These are phyloP conservation scores for Cantharis rustica DNA, from an alignment of 2,888 invertebrate species.

Conservation along the genomic window DNA sequence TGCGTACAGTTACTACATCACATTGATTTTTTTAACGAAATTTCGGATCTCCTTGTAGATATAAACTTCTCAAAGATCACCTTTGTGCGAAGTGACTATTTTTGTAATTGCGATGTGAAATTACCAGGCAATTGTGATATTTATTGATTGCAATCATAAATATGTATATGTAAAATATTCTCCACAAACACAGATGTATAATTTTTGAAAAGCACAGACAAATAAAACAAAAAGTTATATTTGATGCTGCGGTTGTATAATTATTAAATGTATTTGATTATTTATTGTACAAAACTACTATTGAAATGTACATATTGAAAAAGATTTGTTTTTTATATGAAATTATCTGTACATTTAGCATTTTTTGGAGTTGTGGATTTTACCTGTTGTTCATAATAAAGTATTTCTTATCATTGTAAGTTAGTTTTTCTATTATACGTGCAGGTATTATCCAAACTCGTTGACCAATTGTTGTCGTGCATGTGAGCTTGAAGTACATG, in stretches of 20 bases:
- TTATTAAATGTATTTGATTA: slow-evolving; percentile 34
- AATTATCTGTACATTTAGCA: slow-evolving; percentile 33
- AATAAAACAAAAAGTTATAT: slow-evolving; percentile 49
- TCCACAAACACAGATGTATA: slow-evolving; percentile 11
- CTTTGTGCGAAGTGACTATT: slow-evolving; percentile 32
- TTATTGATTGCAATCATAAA: slow-evolving; percentile 26
- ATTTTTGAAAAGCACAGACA: slow-evolving; percentile 30
- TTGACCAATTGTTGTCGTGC: slow-evolving; percentile 51
- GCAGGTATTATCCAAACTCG: slow-evolving; percentile 44
- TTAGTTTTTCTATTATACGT: slow-evolving; percentile 37
- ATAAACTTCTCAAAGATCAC: slow-evolving; percentile 28
- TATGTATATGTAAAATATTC: slow-evolving; percentile 23
- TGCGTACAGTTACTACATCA: background rate
- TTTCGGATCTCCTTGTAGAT: slow-evolving; percentile 30
- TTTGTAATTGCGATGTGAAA: slow-evolving; percentile 36
- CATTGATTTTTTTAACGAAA: slow-evolving; percentile 17
- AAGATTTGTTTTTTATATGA: slow-evolving; percentile 36
- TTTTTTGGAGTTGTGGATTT: slow-evolving; percentile 39
- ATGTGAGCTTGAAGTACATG: slow-evolving; percentile 48
- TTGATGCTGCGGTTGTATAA: slow-evolving; percentile 52
- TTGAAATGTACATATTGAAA: slow-evolving; percentile 34
- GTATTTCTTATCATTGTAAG: background rate
- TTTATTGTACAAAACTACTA: slow-evolving; percentile 42
- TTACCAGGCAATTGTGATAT: slow-evolving; percentile 55
- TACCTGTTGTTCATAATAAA: slow-evolving; percentile 36